phyloP scores from a whole-genome alignment of 1,140 invertebrate species.

The Apis florea region DNA sequence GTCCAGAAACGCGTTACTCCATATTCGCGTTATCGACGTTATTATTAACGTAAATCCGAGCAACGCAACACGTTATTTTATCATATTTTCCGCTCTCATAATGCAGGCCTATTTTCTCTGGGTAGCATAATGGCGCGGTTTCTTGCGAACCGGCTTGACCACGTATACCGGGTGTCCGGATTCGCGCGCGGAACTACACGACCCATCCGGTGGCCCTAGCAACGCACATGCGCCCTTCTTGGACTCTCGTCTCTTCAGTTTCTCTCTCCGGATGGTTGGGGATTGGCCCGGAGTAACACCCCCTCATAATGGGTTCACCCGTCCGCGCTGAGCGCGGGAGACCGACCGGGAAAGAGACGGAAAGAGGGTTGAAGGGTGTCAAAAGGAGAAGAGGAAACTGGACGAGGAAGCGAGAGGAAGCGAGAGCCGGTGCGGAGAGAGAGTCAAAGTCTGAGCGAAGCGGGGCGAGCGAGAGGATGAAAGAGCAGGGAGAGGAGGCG shows the following conservation, averaged over 20 bases:
- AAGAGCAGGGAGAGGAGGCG: conserved; percentile 63
- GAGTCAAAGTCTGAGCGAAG: conserved; percentile 35
- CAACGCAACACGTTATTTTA: neutral
- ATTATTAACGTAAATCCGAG: neutral
- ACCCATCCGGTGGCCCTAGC: conserved; percentile 79
- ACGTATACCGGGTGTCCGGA: conserved; percentile 64
- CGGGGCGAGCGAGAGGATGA: conserved; percentile 55
- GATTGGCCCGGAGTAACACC: conserved; percentile 81
- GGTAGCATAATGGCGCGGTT: conserved; percentile 10
- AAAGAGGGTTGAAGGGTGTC: conserved; percentile 24
- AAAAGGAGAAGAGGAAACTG: conserved; percentile 28
- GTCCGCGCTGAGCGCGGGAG: conserved; percentile 73
- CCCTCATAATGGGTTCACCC: conserved; percentile 81
- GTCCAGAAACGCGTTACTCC: neutral
- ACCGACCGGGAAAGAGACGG: conserved; percentile 47
- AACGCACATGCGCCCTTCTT: conserved; percentile 80
- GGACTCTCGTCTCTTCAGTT: conserved; percentile 66
- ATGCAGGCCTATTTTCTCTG: neutral
- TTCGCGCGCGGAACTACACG: conserved; percentile 63
- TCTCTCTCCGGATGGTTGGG: conserved; percentile 76
- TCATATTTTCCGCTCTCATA: neutral
- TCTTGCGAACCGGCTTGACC: conserved; percentile 23
- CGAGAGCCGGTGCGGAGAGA: conserved; percentile 20
- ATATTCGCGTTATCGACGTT: neutral
- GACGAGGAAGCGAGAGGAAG: conserved; percentile 14